These are phyloP conservation scores for Chelon auratus DNA, from an alignment of 2,797 vertebrate species.

Conservation along the genomic window DNA sequence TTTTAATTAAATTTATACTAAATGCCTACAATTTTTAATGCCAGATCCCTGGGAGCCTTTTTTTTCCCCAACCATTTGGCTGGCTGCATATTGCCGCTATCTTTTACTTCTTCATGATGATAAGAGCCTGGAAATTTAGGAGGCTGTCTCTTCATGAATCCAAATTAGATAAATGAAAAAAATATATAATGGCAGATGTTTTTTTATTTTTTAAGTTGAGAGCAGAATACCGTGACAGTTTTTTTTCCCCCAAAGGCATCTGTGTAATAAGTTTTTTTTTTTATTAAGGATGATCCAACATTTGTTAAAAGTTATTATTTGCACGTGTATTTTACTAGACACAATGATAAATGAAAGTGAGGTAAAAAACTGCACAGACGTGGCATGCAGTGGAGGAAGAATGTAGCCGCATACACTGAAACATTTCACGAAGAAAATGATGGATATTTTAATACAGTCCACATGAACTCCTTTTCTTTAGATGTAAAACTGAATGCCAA, in stretches of 20 bases:
- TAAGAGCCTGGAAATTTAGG: slow-evolving; percentile 24
- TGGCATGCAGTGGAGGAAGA: not conserved
- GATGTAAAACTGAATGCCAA: slow-evolving; percentile 7
- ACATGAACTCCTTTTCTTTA: slow-evolving; percentile 5
- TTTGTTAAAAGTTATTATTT: slow-evolving; percentile 34
- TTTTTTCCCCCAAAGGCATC: slow-evolving; percentile 30
- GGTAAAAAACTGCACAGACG: not conserved
- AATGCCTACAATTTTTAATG: slow-evolving; percentile 30
- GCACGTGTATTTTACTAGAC: slow-evolving; percentile 2
- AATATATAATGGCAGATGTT: slow-evolving; percentile 17
- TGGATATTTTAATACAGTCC: not conserved
- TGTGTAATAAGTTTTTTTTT: slow-evolving; percentile 35
- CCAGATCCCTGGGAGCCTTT: slow-evolving; percentile 25
- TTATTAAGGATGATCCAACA: slow-evolving; percentile 19
- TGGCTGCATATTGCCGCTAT: slow-evolving; percentile 33
- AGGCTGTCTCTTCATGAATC: slow-evolving; percentile 30
- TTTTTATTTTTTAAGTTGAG: slow-evolving; percentile 6
- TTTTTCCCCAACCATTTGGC: slow-evolving; percentile 34
- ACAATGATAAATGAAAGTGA: slow-evolving; percentile 13
- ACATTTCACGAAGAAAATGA: not conserved
- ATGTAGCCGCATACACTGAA: not conserved
- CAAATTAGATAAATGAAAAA: slow-evolving; percentile 43
- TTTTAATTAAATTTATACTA: slow-evolving; percentile 44
- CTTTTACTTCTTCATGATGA: slow-evolving; percentile 26
- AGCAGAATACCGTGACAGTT: slow-evolving; percentile 29